Evolutionary conservation across 2,888 invertebrate species (phyloP), one percentile per base, ranked within the genome.

Genomic region (Mesorhabditis sp.): DNA sequence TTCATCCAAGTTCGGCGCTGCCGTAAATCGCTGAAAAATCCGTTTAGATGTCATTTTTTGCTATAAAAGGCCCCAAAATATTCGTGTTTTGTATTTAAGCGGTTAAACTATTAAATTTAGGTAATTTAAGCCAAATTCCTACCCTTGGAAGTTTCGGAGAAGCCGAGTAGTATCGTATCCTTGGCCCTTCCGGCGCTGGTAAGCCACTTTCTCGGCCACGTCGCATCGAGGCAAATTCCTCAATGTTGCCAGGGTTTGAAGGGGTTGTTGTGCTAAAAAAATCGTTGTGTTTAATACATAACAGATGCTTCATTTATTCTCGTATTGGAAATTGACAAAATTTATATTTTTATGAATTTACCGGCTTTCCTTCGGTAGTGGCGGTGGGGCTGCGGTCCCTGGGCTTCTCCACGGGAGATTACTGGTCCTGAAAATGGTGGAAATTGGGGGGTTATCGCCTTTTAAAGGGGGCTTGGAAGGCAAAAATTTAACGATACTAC

Each of bases 131-230:
- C 28, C 28, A 28, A 28, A 28, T 28, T 45, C 62, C 43, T 62
- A 77, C 74, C 62, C 77, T 65, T 10, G 74, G 74, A 61, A 78
- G 5, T 64, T 76, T 78, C 0, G 78, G 78, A 0, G 76, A 76
- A 4, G 78, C 74, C 1, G 78, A 78, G 70, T 74, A 76, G 62
- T 72, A 78, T 2, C 78, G 70, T 7, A 70, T 70, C 41, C 75
- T 44, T 3, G 69, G 62, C 2, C 43, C 62, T 66, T 75, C 73
- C 45, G 69, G 65, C 5, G 73, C 75, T 5, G 72, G 70, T 43
- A 76, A 66, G 43, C 72, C 67, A 15, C 67, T 71, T 64, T 78
- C 76, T 15, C 78, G 70, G n/a, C 78, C 78, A 43, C 78, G 68
- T 42, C 78, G 71, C 4, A 78, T 71, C 62, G 73, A 73, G n/a